Conservation (phyloP, 1,140 invertebrate genomes). For the Drosophila pseudoobscura region DNA sequence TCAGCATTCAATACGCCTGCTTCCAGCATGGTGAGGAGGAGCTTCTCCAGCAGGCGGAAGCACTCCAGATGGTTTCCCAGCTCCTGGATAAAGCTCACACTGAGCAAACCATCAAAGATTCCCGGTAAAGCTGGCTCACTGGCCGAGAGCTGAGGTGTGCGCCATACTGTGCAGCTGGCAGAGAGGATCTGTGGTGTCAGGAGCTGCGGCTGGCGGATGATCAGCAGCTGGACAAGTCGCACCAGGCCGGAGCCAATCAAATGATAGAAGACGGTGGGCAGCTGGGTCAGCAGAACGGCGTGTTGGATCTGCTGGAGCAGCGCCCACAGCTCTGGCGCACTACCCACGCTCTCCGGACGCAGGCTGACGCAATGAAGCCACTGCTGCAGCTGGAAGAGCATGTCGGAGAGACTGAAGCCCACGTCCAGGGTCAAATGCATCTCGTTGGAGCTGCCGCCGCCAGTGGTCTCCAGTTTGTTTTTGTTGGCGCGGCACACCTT, state of each 20-base stretch:
- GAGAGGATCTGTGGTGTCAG: slow-evolving; percentile 16
- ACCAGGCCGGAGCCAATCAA: slow-evolving; percentile 57
- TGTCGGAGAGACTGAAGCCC: slow-evolving; percentile 51
- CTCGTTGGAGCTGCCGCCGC: slow-evolving; percentile 23
- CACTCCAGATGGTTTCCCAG: slow-evolving; percentile 12
- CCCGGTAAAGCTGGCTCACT: slow-evolving; percentile 13
- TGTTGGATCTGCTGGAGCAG: slow-evolving; percentile 19
- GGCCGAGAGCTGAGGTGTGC: slow-evolving; percentile 28
- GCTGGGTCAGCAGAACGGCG: slow-evolving; percentile 28
- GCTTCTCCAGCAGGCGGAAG: slow-evolving; percentile 46
- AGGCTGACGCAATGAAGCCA: slow-evolving; percentile 63
- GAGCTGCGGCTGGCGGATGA: slow-evolving; percentile 43
- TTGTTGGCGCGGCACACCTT: slow-evolving; percentile 65
- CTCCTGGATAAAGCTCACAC: slow-evolving; percentile 53
- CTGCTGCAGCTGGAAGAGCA: slow-evolving; percentile 65
- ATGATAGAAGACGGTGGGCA: slow-evolving; percentile 64
- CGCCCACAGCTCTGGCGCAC: slow-evolving; percentile 9
- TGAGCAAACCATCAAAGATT: slow-evolving; percentile 60
- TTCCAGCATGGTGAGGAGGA: slow-evolving; percentile 53
- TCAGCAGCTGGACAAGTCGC: slow-evolving; percentile 68
- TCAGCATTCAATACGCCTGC: slow-evolving; percentile 45
- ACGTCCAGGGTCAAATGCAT: slow-evolving; percentile 33
- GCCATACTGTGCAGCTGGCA: slow-evolving; percentile 47
- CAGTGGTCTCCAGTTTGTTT: slow-evolving; percentile 21
- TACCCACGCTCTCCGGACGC: slow-evolving; percentile 37